Percentiles rank a stretch among this genome's conserved stretches.
Conservation (phyloP, 1,140 invertebrate species). For the Asobara japonica region DNA sequence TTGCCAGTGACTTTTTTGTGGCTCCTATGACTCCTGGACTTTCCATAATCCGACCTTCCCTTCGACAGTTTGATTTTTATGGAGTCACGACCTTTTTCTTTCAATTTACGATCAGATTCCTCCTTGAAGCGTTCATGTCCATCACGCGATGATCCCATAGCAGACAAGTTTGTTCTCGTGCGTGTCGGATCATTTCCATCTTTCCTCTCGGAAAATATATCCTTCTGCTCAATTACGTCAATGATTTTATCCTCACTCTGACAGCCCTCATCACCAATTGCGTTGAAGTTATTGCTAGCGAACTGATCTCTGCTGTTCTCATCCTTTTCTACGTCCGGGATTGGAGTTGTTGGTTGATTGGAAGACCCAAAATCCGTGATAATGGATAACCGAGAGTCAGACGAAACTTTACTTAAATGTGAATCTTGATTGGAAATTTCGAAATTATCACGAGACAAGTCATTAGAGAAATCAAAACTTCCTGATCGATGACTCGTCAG, state of each 20-base stretch:
- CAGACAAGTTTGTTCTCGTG: conserved; percentile 46
- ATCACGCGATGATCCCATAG: conserved; percentile 57
- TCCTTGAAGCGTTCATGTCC: conserved; percentile 49
- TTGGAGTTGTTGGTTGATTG: conserved; percentile 58
- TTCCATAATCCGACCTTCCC: conserved; percentile 46
- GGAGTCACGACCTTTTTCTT: conserved; percentile 48
- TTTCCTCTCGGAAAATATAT: conserved; percentile 48
- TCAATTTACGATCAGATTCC: conserved; percentile 51
- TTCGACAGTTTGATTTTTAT: conserved; percentile 54
- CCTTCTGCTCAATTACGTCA: conserved; percentile 50
- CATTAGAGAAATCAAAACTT: conserved; percentile 58
- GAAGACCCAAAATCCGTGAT: conserved; percentile 65
- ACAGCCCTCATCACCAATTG: conserved; percentile 42
- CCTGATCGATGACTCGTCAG: conserved; percentile 66
- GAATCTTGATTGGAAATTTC: conserved; percentile 68
- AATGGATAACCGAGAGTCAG: conserved; percentile 69
- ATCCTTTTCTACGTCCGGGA: conserved; percentile 55
- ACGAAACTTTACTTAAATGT: conserved; percentile 71
- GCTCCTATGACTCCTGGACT: conserved; percentile 47
- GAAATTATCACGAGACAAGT: conserved; percentile 57
- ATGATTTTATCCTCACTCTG: conserved; percentile 63
- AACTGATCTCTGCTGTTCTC: conserved; percentile 55
- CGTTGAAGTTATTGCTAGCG: conserved; percentile 53
- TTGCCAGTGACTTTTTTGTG: conserved; percentile 47
- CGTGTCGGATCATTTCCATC: conserved; percentile 45